A percentile compares a stretch with the other conserved stretches of the same genome.
These are phyloP conservation scores for Sebastes oblongus DNA, from an alignment of 2,797 vertebrate species.

Conservation along the genomic window DNA sequence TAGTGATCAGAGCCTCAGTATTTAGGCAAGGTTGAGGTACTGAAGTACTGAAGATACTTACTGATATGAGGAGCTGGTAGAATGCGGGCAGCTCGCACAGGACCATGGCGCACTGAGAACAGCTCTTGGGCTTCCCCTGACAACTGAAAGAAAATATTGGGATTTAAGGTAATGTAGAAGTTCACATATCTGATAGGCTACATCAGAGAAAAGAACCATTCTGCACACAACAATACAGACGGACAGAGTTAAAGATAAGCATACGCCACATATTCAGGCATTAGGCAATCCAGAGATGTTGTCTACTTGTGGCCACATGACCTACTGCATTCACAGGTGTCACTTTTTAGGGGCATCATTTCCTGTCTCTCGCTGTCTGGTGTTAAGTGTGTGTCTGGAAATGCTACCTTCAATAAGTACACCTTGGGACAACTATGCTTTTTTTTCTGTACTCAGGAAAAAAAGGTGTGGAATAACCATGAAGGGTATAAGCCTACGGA, in stretches of 20 bases:
- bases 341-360: background rate
- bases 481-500: background rate
- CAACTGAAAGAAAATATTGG: slow-evolving; percentile 80
- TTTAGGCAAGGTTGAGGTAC: background rate
- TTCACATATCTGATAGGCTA: background rate
- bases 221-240: background rate
- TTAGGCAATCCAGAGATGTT: background rate
- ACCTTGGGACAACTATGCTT: background rate
- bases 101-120: slow-evolving; percentile 95
- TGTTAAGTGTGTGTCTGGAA: background rate
- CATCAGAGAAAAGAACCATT: background rate
- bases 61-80: slow-evolving; percentile 93
- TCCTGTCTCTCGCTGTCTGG: background rate
- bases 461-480: background rate
- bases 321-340: background rate
- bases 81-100: slow-evolving; percentile 90
- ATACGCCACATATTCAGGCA: background rate
- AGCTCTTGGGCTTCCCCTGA: slow-evolving; percentile 96
- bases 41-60: slow-evolving; percentile 78
- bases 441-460: background rate
- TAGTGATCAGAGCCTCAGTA: background rate
- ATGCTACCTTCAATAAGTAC: background rate
- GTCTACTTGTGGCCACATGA: background rate
- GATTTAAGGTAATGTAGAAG: background rate
- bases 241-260: background rate